Conservation (phyloP, 2,888 invertebrate species). For the Euspilapteryx auroguttella region DNA sequence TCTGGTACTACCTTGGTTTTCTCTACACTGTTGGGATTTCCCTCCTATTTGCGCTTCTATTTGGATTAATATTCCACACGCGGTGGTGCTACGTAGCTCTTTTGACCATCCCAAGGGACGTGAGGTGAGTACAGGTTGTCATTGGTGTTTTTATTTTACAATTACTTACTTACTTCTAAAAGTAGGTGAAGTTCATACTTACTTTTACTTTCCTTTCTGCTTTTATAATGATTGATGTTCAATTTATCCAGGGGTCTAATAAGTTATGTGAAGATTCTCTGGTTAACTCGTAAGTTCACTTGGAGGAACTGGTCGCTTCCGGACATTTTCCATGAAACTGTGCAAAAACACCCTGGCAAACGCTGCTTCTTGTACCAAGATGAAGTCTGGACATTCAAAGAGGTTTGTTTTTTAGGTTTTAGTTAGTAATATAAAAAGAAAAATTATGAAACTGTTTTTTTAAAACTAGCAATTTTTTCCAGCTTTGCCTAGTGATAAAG, state of each 20-base stretch:
- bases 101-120: constrained; percentile 73
- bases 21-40: constrained; percentile 65
- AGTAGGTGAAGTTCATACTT: not conserved
- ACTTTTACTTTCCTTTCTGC: constrained; percentile 3
- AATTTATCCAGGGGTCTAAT: constrained; percentile 66
- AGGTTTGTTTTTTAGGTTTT: constrained; percentile 53
- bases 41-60: constrained; percentile 62
- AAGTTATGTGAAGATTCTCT: constrained; percentile 67
- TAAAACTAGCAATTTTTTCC: too few relatives aligned
- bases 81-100: constrained; percentile 79
- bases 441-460: too few relatives aligned
- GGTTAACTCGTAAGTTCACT: constrained; percentile 65
- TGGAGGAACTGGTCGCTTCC: constrained; percentile 74
- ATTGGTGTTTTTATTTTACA: not conserved
- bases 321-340: constrained; percentile 77
- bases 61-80: constrained; percentile 68
- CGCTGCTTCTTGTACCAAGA: constrained; percentile 81
- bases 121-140: constrained; percentile 54
- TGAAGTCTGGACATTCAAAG: constrained; percentile 82
- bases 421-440: too few relatives aligned
- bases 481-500: not conserved
- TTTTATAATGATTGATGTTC: constrained; percentile 2
- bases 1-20: constrained; percentile 62
- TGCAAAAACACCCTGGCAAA: constrained; percentile 79
- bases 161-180: not conserved